phyloP scores from a whole-genome alignment of 2,797 vertebrate genomes.

The Squalus acanthias region DNA sequence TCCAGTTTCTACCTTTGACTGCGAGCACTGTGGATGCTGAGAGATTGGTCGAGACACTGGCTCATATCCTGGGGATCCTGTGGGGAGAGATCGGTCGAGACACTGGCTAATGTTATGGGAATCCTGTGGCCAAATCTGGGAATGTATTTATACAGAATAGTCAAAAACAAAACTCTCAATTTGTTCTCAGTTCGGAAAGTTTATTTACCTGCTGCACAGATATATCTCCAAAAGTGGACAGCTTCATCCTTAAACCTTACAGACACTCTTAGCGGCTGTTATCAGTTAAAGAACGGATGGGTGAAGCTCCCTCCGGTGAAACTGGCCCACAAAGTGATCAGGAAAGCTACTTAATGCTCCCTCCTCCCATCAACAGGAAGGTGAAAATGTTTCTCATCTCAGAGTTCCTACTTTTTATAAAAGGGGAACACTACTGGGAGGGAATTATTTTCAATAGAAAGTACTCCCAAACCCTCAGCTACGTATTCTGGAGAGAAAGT shows the following conservation, averaged over 20 bases:
- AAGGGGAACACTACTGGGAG: neutral
- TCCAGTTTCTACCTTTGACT: constrained; percentile 45
- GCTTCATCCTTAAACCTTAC: neutral
- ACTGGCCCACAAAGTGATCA: neutral
- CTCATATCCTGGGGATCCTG: neutral
- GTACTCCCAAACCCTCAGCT: neutral
- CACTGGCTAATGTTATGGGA: neutral
- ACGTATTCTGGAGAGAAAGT: neutral
- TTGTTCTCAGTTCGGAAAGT: neutral
- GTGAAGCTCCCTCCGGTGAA: neutral
- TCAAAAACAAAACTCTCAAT: neutral
- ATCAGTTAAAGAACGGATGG: neutral
- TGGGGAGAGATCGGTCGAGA: constrained; percentile 9
- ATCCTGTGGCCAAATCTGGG: neutral
- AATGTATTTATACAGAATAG: neutral
- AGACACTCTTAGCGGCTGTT: neutral
- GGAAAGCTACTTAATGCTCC: neutral
- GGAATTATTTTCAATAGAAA: neutral
- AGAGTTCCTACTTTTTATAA: neutral
- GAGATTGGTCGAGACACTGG: constrained; percentile 42
- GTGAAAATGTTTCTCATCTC: neutral
- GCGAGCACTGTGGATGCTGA: constrained; percentile 42
- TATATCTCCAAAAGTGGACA: neutral
- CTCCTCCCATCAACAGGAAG: neutral
- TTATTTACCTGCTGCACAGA: neutral